Conservation (phyloP, 2,888 invertebrate species). For the Cryptus armator region DNA sequence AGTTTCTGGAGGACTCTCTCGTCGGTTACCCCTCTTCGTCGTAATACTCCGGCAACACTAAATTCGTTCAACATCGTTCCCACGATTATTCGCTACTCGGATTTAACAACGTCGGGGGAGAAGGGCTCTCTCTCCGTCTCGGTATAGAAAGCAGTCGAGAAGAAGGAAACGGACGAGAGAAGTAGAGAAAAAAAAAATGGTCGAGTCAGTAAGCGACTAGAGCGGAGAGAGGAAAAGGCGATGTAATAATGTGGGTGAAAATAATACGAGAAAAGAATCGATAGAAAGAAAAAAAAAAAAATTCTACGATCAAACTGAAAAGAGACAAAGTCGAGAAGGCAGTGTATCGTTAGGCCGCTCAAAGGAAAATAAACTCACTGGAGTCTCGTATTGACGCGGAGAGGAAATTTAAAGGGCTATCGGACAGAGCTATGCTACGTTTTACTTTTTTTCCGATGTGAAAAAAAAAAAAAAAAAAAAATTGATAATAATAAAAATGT, state of each 20-base stretch:
- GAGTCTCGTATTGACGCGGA: constrained; percentile 8
- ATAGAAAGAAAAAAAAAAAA: constrained; percentile 31
- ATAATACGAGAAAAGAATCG: constrained; percentile 36
- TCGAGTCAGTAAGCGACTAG: neutral
- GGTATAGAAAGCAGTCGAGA: constrained; percentile 2
- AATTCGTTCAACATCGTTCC: constrained; percentile 63
- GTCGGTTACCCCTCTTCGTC: constrained; percentile 1
- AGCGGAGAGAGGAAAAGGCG: neutral
- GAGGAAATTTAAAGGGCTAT: constrained; percentile 46
- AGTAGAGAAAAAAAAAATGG: constrained; percentile 25
- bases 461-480: no score
- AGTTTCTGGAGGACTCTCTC: constrained; percentile 56
- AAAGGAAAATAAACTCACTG: constrained; percentile 36
- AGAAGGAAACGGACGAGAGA: neutral
- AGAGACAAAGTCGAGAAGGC: constrained; percentile 19
- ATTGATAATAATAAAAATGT: neutral
- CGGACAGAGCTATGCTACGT: no score
- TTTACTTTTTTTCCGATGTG: no score
- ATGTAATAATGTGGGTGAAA: constrained; percentile 34
- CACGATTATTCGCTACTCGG: constrained; percentile 68
- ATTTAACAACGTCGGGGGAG: constrained; percentile 51
- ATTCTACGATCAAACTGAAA: constrained; percentile 20
- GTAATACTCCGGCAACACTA: constrained; percentile 53
- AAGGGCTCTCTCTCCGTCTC: constrained; percentile 23
- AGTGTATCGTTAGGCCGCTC: neutral